Evolutionary conservation across 2,888 invertebrate genomes (phyloP), one percentile per base, ranked within the genome.

Genomic region (Phyllotreta cruciferae): DNA sequence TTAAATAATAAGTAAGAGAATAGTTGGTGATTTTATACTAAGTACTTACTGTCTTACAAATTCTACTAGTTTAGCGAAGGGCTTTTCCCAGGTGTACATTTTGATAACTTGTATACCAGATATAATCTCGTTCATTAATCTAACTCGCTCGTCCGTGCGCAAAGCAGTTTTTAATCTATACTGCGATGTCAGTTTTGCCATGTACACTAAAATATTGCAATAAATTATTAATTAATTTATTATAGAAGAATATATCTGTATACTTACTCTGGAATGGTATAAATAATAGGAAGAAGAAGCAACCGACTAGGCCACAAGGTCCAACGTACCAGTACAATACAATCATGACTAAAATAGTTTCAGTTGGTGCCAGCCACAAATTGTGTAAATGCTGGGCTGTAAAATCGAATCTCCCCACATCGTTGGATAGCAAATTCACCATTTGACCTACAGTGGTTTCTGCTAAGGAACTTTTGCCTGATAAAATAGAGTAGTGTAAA

Each of bases 361-460:
- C 84, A 6, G 87, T 71, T 0, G 88, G 88, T 0, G 92, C 91
- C 34, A 93, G 83, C 85, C 93, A 89, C 4, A 95, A 79, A 76
- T 92, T 93, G 76, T 93, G 91, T 7, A 93, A 78, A 77, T 93
- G 92, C 56, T 92, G 82, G 9, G 89, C 85, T 1, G 90, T 89
- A 81, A 91, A 85, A 79, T 95, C 94, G 79, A 95, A 93, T 62
- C 93, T 82, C 69, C 89, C 90, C 0, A 94, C 93, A 79, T 73
- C 73, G 50, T 73, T 73, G 10, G 72, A 69, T 34, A 71, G 63
- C 14, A 74, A 62, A 50, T 73, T 74, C 6, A 74, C 73, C 73
- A 74, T 71, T 53, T 73, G 71, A 3, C 74, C 74, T 11, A 72
- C 63, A 6, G 74, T 74, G 5, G 73, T 72, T 47, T 71, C 70